These are phyloP conservation scores for Tapirus terrestris DNA, from an alignment of 2,113 vertebrate species.

Conservation along the genomic window DNA sequence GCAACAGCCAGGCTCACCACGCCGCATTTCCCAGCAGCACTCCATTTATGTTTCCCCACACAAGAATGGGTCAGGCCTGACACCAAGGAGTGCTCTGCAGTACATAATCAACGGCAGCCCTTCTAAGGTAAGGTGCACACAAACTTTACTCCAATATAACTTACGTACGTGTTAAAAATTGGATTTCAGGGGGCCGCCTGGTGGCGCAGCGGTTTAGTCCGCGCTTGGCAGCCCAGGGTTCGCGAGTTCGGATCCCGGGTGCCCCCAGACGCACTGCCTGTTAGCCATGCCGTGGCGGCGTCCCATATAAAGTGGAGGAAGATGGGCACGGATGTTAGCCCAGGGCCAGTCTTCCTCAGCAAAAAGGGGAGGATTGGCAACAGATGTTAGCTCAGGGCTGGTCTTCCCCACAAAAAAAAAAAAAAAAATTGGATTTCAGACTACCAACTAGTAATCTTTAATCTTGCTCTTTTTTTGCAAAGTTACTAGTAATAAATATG, in stretches of 20 bases:
- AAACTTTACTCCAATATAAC: not conserved
- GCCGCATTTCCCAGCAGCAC: slow-evolving; percentile 95
- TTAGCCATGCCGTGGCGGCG: too few relatives aligned
- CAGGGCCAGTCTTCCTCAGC: too few relatives aligned
- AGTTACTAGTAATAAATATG: slow-evolving; percentile 51
- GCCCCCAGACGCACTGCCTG: too few relatives aligned
- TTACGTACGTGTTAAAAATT: not conserved
- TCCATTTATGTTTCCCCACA: slow-evolving; percentile 95
- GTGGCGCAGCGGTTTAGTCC: too few relatives aligned
- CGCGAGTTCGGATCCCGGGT: too few relatives aligned
- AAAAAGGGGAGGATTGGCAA: too few relatives aligned
- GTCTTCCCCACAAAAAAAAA: too few relatives aligned
- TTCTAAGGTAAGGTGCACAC: slow-evolving; percentile 89
- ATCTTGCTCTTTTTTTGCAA: slow-evolving; percentile 12
- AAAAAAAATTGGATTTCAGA: slow-evolving; percentile 38
- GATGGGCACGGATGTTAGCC: too few relatives aligned
- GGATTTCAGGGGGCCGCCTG: too few relatives aligned
- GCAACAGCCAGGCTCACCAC: slow-evolving; percentile 92
- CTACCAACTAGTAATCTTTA: not conserved
- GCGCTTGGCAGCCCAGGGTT: too few relatives aligned
- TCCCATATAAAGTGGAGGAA: too few relatives aligned
- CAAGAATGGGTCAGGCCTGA: slow-evolving; percentile 90
- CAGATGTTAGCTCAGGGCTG: too few relatives aligned
- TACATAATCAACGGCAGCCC: slow-evolving; percentile 96
- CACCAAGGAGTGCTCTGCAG: slow-evolving; percentile 89